phyloP scores from a whole-genome alignment of 2,113 vertebrate genomes.

The Herpetotheres cachinnans region DNA sequence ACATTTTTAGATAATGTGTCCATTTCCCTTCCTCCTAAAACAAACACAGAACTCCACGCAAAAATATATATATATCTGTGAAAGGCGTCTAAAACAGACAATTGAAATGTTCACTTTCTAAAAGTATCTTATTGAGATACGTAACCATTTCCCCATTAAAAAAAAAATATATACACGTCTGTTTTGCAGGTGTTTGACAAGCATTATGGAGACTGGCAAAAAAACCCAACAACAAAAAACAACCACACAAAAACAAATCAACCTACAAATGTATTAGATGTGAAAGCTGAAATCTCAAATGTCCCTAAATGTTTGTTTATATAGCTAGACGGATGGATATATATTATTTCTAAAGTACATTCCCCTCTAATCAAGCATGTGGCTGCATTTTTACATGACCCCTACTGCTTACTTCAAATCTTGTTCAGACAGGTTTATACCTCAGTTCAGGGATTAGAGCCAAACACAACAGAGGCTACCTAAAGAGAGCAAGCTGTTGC shows the following conservation, averaged over 20 bases:
- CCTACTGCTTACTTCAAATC: slow-evolving; percentile 29
- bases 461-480: slow-evolving; percentile 57
- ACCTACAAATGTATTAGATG: background rate
- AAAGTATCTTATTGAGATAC: background rate
- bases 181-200: background rate
- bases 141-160: background rate
- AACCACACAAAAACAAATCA: background rate
- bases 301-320: background rate
- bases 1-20: background rate
- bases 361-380: slow-evolving; percentile 12
- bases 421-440: slow-evolving; percentile 54
- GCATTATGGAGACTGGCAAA: background rate
- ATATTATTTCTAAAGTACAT: background rate
- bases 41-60: background rate
- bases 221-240: background rate
- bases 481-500: slow-evolving; percentile 56
- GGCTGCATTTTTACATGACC: slow-evolving; percentile 53
- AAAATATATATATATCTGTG: background rate
- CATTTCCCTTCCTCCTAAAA: background rate
- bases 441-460: slow-evolving; percentile 39
- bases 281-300: background rate
- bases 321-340: background rate
- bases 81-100: background rate
- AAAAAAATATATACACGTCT: background rate
- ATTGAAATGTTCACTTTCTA: background rate